These are phyloP conservation scores for Sericinus montela DNA, from an alignment of 2,888 invertebrate species.

Conservation along the genomic window DNA sequence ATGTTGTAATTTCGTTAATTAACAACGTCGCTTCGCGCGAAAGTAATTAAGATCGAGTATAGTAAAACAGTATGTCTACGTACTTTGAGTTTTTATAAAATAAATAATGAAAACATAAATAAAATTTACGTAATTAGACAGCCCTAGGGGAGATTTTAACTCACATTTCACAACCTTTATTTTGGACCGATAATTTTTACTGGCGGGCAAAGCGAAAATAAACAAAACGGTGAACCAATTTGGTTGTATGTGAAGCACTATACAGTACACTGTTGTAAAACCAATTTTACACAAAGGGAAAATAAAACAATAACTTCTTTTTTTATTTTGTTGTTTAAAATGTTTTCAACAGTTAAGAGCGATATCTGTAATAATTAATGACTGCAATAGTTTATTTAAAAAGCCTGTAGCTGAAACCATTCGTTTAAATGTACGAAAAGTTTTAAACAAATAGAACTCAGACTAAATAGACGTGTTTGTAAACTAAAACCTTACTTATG, in stretches of 20 bases:
- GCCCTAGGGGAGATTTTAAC: constrained; percentile 27
- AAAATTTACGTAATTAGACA: constrained; percentile 25
- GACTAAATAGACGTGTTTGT: constrained; percentile 32
- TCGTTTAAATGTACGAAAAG: constrained; percentile 37
- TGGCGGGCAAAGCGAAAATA: background rate
- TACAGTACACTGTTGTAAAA: too few relatives aligned
- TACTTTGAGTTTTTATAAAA: constrained; percentile 20
- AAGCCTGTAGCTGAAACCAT: constrained; percentile 37
- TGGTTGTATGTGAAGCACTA: background rate
- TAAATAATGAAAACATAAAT: constrained; percentile 30
- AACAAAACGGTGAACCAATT: background rate
- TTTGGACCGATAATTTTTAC: background rate
- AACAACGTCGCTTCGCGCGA: constrained; percentile 42
- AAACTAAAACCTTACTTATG: constrained; percentile 11
- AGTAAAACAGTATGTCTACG: constrained; percentile 22
- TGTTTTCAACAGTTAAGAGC: too few relatives aligned
- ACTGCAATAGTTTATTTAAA: too few relatives aligned
- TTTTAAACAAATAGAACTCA: constrained; percentile 42
- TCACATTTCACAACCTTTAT: constrained; percentile 15
- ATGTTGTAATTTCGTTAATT: constrained; percentile 67
- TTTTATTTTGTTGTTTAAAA: too few relatives aligned
- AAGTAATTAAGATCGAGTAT: constrained; percentile 43
- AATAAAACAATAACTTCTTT: too few relatives aligned
- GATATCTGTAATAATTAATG: too few relatives aligned
- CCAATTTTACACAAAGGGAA: too few relatives aligned